phyloP scores from a whole-genome alignment of 2,113 vertebrate genomes.

The Pseudolaguvia tuberculata region DNA sequence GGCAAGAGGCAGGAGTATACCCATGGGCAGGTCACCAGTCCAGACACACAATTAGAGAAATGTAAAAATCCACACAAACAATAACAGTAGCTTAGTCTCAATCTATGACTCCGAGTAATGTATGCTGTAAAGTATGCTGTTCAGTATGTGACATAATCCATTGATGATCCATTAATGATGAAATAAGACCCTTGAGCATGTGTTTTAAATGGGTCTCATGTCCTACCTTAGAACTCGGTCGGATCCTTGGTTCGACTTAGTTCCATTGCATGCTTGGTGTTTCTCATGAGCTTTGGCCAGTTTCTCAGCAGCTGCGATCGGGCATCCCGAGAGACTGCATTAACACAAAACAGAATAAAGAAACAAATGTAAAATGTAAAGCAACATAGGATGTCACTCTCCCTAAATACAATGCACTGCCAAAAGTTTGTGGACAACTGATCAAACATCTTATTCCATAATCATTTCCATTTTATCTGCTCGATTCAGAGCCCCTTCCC shows the following conservation, averaged over 20 bases:
- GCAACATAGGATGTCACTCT: background rate
- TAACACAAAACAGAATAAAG: background rate
- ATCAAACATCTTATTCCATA: too few species aligned
- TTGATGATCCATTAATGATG: background rate
- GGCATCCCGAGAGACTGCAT: slow-evolving; percentile 95
- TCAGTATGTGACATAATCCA: too few species aligned
- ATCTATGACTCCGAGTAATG: background rate
- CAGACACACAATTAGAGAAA: background rate
- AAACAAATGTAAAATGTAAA: background rate
- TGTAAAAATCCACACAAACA: background rate
- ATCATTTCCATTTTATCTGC: too few species aligned
- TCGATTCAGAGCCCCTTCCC: too few species aligned
- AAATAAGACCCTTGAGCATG: too few species aligned
- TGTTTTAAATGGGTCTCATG: background rate
- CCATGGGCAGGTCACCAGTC: too few species aligned
- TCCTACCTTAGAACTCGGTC: slow-evolving; percentile 95
- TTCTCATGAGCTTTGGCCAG: slow-evolving; percentile 98
- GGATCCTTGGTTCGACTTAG: slow-evolving; percentile 92
- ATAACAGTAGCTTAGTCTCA: background rate
- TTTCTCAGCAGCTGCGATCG: slow-evolving; percentile 97
- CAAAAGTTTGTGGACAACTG: too few species aligned
- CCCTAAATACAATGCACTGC: too few species aligned
- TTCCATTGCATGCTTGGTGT: slow-evolving; percentile 87
- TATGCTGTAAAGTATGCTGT: too few species aligned
- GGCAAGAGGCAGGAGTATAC: too few species aligned